Percentiles rank a stretch among this genome's conserved stretches.
These are phyloP conservation scores for Mormoops blainvillei DNA, from an alignment of 2,113 vertebrate species.

Conservation along the genomic window DNA sequence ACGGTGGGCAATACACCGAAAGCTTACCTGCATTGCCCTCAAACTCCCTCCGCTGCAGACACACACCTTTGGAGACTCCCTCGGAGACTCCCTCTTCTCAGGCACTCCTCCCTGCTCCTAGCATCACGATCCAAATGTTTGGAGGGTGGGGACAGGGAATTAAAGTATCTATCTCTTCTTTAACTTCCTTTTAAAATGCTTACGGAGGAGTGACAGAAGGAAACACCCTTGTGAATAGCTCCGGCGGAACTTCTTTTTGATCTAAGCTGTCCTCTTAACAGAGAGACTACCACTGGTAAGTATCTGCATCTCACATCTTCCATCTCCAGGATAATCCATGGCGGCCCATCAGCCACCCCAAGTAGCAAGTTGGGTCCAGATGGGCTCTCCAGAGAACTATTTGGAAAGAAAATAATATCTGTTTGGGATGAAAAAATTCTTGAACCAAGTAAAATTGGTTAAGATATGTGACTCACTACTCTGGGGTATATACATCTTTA, in stretches of 20 bases:
- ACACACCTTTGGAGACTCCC: neutral
- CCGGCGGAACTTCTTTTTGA: neutral
- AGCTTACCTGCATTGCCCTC: neutral
- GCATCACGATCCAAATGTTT: neutral
- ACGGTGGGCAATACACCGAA: neutral
- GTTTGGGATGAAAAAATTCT: neutral
- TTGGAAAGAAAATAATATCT: conserved; percentile 8
- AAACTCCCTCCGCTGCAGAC: neutral
- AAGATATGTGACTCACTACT: neutral
- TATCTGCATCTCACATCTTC: neutral
- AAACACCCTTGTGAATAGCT: neutral
- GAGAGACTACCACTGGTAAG: neutral
- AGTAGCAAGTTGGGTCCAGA: neutral
- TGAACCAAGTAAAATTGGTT: neutral
- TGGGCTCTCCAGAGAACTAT: neutral
- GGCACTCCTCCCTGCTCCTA: neutral
- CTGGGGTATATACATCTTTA: neutral
- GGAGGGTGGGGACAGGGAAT: no score
- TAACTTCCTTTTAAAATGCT: conserved; percentile 29
- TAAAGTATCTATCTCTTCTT: conserved; percentile 20
- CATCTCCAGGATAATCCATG: neutral
- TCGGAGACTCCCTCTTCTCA: neutral
- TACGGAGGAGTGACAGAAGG: neutral
- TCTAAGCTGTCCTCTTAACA: neutral
- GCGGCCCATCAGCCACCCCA: neutral